Base-by-base conservation (phyloP, 2,797 vertebrate species). In the Gymnothorax javanicus region DNA sequence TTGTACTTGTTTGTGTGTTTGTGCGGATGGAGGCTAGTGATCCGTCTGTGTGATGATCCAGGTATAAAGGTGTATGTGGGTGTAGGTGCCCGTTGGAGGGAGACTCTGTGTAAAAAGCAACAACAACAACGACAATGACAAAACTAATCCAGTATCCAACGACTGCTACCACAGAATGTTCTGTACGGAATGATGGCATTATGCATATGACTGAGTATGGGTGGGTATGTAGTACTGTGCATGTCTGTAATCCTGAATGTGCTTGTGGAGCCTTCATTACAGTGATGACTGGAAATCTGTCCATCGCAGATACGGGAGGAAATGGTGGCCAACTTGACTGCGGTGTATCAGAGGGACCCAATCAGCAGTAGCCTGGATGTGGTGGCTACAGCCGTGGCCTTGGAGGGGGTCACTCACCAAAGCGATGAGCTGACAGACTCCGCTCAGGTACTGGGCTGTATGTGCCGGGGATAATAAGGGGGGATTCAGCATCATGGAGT, bases 291-390 rank as follows among this genome's bases (percentile, higher is more conserved):
- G 73, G 33, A 4, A 43, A 17, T 17, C 20, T 15, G 7, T 82
- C 86, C 64, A 77, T 89, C 93, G 89, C 91, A 99, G 98, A 94
- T 99, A 81, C 95, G 98, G 93, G 95, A 97, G 90, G 88, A 91
- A 71, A 96, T 99, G 96, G 90, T 99, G 91, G 93, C 90, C 87
- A 96, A 94, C 81, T 96, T 99, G 90, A 96, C 94, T 58, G 85
- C 79, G 69, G 94, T 97, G 85, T 92, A 95, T 0, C 87, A 90
- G 77, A 88, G 92, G 5, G 91, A 90, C 56, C 94, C 95, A 7
- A 88, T 93, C 79, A 96, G 96, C 87, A 96, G 96, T 52, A 90
- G 96, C 87, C 94, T 95, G 82, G 95, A 91, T 83, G 96, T 97
- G 81, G 94, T 96, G 90, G 91, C 94, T 89, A 96, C 95, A 77